Evolutionary conservation across 2,113 vertebrate species (phyloP), one percentile per base, ranked within the genome.

Genomic region (Ahaetulla prasina): DNA sequence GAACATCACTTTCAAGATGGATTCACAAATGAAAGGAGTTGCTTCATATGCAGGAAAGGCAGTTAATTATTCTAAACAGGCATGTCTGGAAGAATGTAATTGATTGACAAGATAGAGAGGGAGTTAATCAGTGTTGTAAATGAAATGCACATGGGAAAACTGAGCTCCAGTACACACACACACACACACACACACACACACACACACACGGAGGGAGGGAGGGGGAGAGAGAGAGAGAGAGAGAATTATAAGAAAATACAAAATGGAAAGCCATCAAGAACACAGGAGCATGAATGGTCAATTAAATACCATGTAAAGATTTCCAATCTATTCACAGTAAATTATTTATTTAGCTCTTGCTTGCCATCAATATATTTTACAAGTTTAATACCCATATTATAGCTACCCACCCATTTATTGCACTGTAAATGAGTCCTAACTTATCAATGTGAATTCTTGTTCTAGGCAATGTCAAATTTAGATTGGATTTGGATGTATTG

Each of bases 401-500:
- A 97, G 97, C 96, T 95, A 96, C 96, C 97, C 97, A 96, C 97
- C 96, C 97, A 97, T 98, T 98, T 98, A 98, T 96, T 96, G 97
- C 96, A 96, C 95, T 97, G 96, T 97, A 98, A 98, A 98, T 96
- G 97, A 97, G 95, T 95, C 96, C 95, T 97, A 97, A 96, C 96
- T 98, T 97, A 97, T 96, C 98, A 97, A 92, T 96, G 97, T 94
- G 97, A 97, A 97, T 98, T 97, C 97, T 97, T 96, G 95, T 97
- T 97, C 96, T 96, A 97, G 97, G 97, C 96, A 93, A 92, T 97
- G 98, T 98, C 98, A 98, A 96, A 97, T 97, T 98, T 97, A 98
- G 98, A 98, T 98, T 98, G 98, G 96, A 98, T 98, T 98, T 98
- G 97, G 96, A 98, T 98, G 97, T 98, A 98, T 98, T 96, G 97